Evolutionary conservation across 2,888 invertebrate species (phyloP).

Genomic region (Himalopsyche tibetana): DNA sequence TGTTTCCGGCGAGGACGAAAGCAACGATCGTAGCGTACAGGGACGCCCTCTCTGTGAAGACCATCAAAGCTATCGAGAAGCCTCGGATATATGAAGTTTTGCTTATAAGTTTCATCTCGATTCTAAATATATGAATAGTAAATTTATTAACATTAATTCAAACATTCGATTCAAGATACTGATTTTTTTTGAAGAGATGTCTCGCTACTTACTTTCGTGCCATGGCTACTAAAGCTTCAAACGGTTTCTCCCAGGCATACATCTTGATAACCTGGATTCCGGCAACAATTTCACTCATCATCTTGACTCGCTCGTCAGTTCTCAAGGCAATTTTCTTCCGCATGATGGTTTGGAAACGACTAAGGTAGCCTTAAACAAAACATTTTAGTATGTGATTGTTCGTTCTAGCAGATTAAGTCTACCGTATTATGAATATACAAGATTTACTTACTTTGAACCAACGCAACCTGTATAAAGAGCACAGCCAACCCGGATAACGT

Average conservation of each 20-base stretch:
- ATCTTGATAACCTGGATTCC: slow-evolving; percentile 91
- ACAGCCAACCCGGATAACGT: slow-evolving; percentile 75
- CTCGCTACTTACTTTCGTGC: slow-evolving; percentile 78
- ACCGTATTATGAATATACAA: no score
- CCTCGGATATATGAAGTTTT: slow-evolving; percentile 73
- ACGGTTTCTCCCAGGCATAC: slow-evolving; percentile 91
- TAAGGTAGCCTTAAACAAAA: slow-evolving; percentile 71
- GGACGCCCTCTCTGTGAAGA: slow-evolving; percentile 91
- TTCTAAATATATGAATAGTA: slow-evolving; percentile 67
- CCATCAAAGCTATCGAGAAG: slow-evolving; percentile 81
- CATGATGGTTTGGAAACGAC: slow-evolving; percentile 72
- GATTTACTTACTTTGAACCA: slow-evolving; percentile 59
- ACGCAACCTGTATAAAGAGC: slow-evolving; percentile 68
- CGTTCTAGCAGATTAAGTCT: no score
- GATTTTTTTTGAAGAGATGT: neutral
- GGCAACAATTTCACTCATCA: slow-evolving; percentile 88
- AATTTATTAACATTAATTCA: slow-evolving; percentile 67
- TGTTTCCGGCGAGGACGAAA: slow-evolving; percentile 82
- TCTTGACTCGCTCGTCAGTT: slow-evolving; percentile 85
- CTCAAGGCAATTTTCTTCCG: slow-evolving; percentile 81
- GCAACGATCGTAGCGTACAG: slow-evolving; percentile 87
- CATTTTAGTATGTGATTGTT: no score
- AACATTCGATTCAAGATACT: neutral
- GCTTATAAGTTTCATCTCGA: slow-evolving; percentile 73
- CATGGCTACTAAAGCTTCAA: slow-evolving; percentile 81